These are phyloP conservation scores for Corythoichthys haematopterus DNA, from an alignment of 2,113 vertebrate species.

Conservation along the genomic window DNA sequence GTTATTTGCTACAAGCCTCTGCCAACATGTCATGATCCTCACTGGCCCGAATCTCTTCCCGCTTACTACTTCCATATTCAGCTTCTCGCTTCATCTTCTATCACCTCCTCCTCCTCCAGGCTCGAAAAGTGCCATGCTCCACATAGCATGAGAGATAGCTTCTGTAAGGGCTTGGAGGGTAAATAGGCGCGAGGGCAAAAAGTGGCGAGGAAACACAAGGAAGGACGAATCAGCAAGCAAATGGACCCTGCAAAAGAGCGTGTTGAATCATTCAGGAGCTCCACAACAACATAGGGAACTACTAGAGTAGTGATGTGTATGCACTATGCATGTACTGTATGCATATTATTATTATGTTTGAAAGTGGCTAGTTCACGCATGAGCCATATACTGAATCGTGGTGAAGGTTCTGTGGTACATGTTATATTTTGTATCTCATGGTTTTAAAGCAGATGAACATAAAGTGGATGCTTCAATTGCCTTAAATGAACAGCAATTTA, in stretches of 20 bases:
- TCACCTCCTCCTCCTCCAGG: constrained; percentile 33
- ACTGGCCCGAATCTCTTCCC: constrained; percentile 9
- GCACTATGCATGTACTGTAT: background rate
- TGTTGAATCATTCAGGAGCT: constrained; percentile 54
- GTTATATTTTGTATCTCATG: too few species aligned
- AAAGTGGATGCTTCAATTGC: too few species aligned
- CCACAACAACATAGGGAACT: constrained; percentile 28
- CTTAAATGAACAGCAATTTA: too few species aligned
- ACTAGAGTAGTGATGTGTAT: constrained; percentile 19
- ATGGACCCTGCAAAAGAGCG: constrained; percentile 41
- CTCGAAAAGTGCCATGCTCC: constrained; percentile 32
- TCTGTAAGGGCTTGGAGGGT: constrained; percentile 46
- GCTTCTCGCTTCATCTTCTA: constrained; percentile 33
- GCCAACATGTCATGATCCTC: constrained; percentile 23
- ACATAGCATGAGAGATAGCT: constrained; percentile 37
- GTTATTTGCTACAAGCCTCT: constrained; percentile 34
- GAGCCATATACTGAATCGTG: too few species aligned
- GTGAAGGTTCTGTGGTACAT: too few species aligned
- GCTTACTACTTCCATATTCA: constrained; percentile 22
- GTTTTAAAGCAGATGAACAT: too few species aligned
- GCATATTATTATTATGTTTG: too few species aligned
- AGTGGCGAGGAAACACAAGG: constrained; percentile 36
- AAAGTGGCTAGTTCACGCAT: too few species aligned
- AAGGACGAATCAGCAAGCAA: constrained; percentile 47
- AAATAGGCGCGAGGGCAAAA: constrained; percentile 49